A percentile compares a stretch with the other conserved stretches of the same genome.
These are phyloP conservation scores for Lethocerus indicus DNA, from an alignment of 1,140 invertebrate genomes.

Conservation along the genomic window DNA sequence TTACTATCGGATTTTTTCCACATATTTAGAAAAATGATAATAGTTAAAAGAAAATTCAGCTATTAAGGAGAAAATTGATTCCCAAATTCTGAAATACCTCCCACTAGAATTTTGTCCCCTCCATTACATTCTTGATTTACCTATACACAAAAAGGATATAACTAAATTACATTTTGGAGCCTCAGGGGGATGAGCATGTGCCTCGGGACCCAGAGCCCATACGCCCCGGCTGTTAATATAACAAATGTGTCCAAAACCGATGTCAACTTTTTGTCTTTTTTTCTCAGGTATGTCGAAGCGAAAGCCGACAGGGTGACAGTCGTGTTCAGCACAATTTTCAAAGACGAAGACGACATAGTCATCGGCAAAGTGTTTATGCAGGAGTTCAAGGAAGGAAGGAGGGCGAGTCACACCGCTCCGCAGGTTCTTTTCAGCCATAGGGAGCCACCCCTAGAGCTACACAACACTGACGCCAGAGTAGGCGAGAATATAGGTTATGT, in stretches of 20 bases:
- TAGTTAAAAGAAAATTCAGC: no score
- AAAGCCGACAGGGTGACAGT: slow-evolving; percentile 96
- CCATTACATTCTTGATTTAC: no score
- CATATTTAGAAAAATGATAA: no score
- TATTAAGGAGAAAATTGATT: no score
- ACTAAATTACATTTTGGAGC: not conserved
- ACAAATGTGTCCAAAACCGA: no score
- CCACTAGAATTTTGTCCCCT: no score
- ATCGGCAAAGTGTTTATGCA: slow-evolving; percentile 99
- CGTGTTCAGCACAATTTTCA: slow-evolving; percentile 97
- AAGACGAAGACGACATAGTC: slow-evolving; percentile 94
- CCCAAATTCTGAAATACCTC: no score
- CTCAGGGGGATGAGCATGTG: no score
- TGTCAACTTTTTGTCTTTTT: slow-evolving; percentile 1
- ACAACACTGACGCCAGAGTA: slow-evolving; percentile 80
- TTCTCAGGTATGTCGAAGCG: slow-evolving; percentile 86
- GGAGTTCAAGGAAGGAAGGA: slow-evolving; percentile 93
- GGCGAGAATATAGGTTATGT: slow-evolving; percentile 99
- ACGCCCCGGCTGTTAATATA: no score
- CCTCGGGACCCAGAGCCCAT: no score
- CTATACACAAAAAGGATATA: no score
- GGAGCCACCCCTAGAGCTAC: slow-evolving; percentile 89
- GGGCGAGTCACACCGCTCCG: slow-evolving; percentile 88
- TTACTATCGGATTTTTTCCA: no score
- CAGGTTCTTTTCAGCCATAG: slow-evolving; percentile 85